phyloP scores from a whole-genome alignment of 2,113 vertebrate genomes.

The Dasyurus viverrinus region DNA sequence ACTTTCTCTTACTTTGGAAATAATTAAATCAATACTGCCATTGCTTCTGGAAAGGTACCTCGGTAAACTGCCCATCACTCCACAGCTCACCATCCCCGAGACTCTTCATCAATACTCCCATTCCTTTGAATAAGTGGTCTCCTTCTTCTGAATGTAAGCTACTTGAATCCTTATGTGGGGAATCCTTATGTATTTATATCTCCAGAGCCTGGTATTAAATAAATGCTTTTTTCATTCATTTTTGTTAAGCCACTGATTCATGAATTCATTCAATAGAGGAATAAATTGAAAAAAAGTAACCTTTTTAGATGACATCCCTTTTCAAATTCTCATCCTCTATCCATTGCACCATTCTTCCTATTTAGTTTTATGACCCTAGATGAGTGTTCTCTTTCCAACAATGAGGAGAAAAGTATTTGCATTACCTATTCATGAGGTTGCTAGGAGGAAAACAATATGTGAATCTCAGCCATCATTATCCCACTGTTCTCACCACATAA shows the following conservation, averaged over 20 bases:
- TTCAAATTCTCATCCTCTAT: not conserved
- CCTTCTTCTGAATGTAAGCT: not conserved
- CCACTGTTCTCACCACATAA: too few relatives aligned
- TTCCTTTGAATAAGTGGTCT: not conserved
- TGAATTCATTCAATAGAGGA: not conserved
- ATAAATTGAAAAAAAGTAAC: not conserved
- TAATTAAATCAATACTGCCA: not conserved
- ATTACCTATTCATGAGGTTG: slow-evolving; percentile 26
- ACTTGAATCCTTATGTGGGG: not conserved
- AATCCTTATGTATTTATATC: not conserved
- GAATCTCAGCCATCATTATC: not conserved
- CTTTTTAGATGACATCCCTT: not conserved
- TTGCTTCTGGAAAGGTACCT: too few relatives aligned
- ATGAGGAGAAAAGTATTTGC: not conserved
- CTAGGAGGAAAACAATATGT: not conserved
- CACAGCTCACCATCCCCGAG: not conserved
- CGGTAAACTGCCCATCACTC: not conserved
- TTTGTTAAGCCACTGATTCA: not conserved
- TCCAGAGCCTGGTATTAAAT: not conserved
- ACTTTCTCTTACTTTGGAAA: not conserved
- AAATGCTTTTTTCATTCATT: not conserved
- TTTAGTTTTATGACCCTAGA: not conserved
- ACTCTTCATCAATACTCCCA: not conserved
- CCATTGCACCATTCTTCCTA: not conserved
- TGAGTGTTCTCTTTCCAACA: not conserved